Conservation (phyloP, 2,797 vertebrate genomes). For the Sarcoramphus papa region DNA sequence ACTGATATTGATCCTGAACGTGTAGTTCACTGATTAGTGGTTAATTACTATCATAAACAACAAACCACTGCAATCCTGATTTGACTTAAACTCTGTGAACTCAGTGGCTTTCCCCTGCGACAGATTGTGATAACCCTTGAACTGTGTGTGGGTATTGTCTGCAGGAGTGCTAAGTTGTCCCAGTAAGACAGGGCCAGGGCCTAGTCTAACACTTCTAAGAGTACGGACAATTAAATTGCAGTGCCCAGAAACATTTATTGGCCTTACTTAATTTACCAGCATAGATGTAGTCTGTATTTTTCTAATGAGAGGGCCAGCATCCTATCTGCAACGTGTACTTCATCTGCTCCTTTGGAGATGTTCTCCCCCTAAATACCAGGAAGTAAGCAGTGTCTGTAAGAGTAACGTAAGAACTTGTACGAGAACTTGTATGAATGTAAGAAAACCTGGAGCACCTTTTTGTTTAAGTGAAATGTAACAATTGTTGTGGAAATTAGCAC, state of each 20-base stretch:
- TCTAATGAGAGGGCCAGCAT: neutral
- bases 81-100: neutral
- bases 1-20: neutral
- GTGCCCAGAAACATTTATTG: neutral
- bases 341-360: neutral
- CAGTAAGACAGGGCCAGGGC: neutral
- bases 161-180: neutral
- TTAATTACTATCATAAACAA: neutral
- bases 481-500: neutral
- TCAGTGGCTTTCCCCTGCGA: neutral
- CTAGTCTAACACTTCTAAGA: neutral
- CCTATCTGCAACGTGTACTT: neutral
- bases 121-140: neutral
- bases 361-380: neutral
- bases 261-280: neutral
- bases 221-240: neutral
- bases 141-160: too few relatives aligned
- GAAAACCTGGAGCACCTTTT: neutral
- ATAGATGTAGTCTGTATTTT: neutral
- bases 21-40: neutral
- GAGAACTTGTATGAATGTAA: rapidly evolving
- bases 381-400: neutral
- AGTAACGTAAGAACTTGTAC: rapidly evolving
- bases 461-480: neutral
- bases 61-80: neutral